These are phyloP conservation scores for Microctenopoma steveboyesi DNA, from an alignment of 2,797 vertebrate genomes.

Conservation along the genomic window DNA sequence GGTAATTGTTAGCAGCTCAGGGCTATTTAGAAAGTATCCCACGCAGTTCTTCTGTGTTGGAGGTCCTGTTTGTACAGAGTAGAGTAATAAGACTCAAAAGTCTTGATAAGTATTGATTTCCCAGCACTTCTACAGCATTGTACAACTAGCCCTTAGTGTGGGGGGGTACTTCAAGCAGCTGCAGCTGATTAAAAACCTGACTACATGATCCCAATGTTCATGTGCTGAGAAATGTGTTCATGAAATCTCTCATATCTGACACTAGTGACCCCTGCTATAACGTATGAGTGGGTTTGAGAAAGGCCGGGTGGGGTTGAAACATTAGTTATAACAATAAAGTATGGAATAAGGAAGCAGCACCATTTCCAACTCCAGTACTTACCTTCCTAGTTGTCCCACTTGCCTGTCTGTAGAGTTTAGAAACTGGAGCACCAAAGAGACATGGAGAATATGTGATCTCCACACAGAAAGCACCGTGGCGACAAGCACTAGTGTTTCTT, in stretches of 20 bases:
- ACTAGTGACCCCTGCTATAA: background rate
- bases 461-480: slow-evolving; percentile 25
- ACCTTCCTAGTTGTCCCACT: background rate
- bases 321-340: background rate
- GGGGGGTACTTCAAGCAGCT: slow-evolving; percentile 28
- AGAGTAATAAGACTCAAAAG: slow-evolving; percentile 28
- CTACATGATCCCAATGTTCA: background rate
- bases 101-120: slow-evolving; percentile 59
- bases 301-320: background rate
- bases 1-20: slow-evolving; percentile 42
- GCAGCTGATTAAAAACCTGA: slow-evolving; percentile 13
- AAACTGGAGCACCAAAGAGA: slow-evolving; percentile 24
- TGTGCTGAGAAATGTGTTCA: background rate
- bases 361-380: background rate
- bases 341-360: background rate
- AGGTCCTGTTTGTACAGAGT: slow-evolving; percentile 32
- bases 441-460: slow-evolving; percentile 40
- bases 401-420: slow-evolving; percentile 6
- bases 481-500: slow-evolving; percentile 37
- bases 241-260: background rate
- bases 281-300: background rate
- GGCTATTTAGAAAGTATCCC: slow-evolving; percentile 43
- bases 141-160: slow-evolving; percentile 24
- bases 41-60: slow-evolving; percentile 21
- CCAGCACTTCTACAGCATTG: slow-evolving; percentile 24